These are phyloP conservation scores for Dryoscopus gambensis DNA, from an alignment of 2,113 vertebrate genomes.

Conservation along the genomic window DNA sequence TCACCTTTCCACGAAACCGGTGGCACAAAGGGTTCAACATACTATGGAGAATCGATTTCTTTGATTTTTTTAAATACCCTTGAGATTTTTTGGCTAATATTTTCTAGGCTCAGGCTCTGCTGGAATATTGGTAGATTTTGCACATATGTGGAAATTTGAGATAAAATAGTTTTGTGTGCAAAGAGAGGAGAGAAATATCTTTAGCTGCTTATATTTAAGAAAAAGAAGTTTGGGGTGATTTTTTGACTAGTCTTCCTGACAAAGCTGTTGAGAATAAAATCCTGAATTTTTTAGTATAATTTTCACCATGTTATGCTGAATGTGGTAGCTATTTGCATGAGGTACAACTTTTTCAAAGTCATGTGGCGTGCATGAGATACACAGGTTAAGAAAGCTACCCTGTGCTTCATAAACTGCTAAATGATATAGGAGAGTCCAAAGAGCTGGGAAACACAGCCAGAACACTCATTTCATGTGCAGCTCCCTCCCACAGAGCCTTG, in stretches of 20 bases:
- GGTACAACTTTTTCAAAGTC: not conserved
- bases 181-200: not conserved
- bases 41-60: not conserved
- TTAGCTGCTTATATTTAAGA: not conserved
- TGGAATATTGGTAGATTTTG: not conserved
- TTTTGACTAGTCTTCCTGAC: not conserved
- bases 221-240: not conserved
- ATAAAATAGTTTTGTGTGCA: not conserved
- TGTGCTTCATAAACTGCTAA: not conserved
- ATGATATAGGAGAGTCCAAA: not conserved
- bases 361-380: not conserved
- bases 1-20: not conserved
- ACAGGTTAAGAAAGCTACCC: not conserved
- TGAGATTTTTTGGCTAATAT: not conserved
- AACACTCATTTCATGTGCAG: not conserved
- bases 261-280: not conserved
- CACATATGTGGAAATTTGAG: not conserved
- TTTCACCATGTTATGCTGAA: not conserved
- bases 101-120: not conserved
- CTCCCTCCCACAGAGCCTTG: not conserved
- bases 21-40: not conserved
- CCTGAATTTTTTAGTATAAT: not conserved
- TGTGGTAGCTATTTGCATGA: not conserved
- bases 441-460: not conserved
- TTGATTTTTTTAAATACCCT: not conserved